Percentiles rank a stretch among this genome's conserved stretches.
Conservation (phyloP, 2,888 invertebrate genomes). For the Eupithecia insigniata region DNA sequence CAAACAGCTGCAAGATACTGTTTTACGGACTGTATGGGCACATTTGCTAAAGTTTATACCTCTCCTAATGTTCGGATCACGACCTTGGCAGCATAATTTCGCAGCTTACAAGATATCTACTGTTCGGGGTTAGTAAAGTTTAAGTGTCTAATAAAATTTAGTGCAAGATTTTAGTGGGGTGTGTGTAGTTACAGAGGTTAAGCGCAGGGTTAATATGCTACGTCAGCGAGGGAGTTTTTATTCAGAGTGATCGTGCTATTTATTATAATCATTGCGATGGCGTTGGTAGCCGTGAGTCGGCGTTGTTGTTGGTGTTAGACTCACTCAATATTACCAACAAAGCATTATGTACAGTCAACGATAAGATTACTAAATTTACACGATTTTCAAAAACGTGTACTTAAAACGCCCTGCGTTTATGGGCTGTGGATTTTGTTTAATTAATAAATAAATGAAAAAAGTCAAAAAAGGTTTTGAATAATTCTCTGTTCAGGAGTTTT, state of each 20-base stretch:
- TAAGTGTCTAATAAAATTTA: constrained; percentile 18
- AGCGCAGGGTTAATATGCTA: background rate
- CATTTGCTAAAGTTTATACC: constrained; percentile 70
- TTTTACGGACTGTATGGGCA: constrained; percentile 68
- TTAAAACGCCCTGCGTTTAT: too few relatives aligned
- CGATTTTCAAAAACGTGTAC: too few relatives aligned
- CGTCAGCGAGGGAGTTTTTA: background rate
- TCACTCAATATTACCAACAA: background rate
- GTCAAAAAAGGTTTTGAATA: too few relatives aligned
- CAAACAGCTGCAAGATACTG: constrained; percentile 61
- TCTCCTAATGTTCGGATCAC: constrained; percentile 66
- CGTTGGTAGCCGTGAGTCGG: background rate
- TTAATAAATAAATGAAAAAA: too few relatives aligned
- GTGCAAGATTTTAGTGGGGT: constrained; percentile 10
- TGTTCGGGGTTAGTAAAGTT: constrained; percentile 9
- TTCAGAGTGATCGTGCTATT: background rate
- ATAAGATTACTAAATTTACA: too few relatives aligned
- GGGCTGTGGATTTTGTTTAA: too few relatives aligned
- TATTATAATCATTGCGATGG: background rate
- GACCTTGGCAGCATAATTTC: constrained; percentile 56
- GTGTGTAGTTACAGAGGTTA: constrained; percentile 5
- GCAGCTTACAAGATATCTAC: constrained; percentile 53
- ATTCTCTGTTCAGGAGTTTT: too few relatives aligned
- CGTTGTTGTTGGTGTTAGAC: background rate
- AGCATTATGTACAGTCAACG: too few relatives aligned